Base-by-base conservation (phyloP, 92 coral and sea anemone genomes). In the Paragorgia papillata region DNA sequence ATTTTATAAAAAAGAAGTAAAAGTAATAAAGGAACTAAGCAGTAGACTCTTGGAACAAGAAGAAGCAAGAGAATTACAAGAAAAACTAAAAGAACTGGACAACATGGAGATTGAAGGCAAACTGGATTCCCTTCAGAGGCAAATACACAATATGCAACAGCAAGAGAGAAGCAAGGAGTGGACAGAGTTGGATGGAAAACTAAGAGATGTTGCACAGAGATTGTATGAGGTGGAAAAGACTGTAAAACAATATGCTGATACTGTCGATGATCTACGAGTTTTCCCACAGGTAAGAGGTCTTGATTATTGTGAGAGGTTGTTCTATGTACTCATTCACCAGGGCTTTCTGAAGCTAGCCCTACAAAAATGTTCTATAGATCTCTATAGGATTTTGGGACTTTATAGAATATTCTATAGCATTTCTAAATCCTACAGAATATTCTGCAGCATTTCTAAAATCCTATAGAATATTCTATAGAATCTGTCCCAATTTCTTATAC, bases 231-330 rank as follows among this genome's bases (percentile, higher is more conserved):
- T 68, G 40, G 75, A 68, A 28, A 15, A 46, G 33, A 68, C 60
- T 2, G 29, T 68, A 24, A 29, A 25, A n/a, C 29, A 43, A 32
- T 66, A 35, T 43, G 46, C 35, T 7, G 73, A 68, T 15, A 30
- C 57, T 17, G 20, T 68, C 26, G 75, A 68, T 46, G 75, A 68
- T 17, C 14, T 68, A 22, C 34, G 59, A 7, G 73, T 66, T 44
- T 27, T 19, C n/a, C 13, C n/a, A 7, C 2, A 46, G 53, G 53
- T 46, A 46, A 46, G 9, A 46, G 15, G 53, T 15, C 53, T 37
- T 37, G 12, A 4, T 37, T 4, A 4, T 4, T 37, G 43, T 37
- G 43, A 4, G 43, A 37, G 6, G 43, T 37, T 4, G 6, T 5
- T 37, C 12, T 5, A 37, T 37, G 6, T 4, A 4, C 43, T 12